phyloP scores from a whole-genome alignment of 1,140 invertebrate species.

The Drosophila kepulauana region DNA sequence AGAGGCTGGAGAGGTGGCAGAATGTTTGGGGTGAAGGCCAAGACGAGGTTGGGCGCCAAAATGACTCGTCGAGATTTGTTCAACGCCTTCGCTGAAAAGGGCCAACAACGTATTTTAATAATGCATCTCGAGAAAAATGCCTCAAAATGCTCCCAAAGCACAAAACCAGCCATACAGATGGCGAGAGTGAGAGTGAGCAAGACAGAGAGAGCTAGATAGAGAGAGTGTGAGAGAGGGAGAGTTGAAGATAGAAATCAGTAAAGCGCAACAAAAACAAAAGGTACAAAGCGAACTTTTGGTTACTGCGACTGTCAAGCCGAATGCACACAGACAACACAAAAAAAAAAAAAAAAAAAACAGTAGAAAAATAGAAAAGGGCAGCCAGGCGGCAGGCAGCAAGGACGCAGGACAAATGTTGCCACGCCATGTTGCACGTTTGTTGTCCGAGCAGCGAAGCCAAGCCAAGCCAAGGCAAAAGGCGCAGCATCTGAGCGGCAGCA shows the following conservation, averaged over 20 bases:
- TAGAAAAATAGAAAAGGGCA: constrained; percentile 41
- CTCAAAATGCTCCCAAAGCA: constrained; percentile 47
- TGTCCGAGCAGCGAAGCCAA: constrained; percentile 18
- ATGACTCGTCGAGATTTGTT: constrained; percentile 27
- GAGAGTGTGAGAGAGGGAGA: constrained; percentile 1
- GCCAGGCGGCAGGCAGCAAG: constrained; percentile 27
- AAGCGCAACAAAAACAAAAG: constrained; percentile 67
- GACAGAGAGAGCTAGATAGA: background rate
- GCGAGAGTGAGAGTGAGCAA: constrained; percentile 9
- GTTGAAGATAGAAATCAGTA: constrained; percentile 47
- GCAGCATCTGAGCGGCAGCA: background rate
- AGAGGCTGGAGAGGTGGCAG: background rate
- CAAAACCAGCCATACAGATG: constrained; percentile 7
- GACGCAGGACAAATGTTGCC: constrained; percentile 41
- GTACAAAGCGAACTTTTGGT: constrained; percentile 68
- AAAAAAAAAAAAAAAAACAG: no score
- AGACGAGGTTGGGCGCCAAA: constrained; percentile 24
- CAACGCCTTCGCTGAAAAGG: background rate
- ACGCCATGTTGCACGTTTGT: constrained; percentile 46
- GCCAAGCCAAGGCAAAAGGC: constrained; percentile 3
- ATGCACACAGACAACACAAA: constrained; percentile 57
- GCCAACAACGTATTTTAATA: constrained; percentile 67
- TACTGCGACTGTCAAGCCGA: constrained; percentile 75
- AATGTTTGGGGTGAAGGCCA: no score
- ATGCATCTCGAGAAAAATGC: constrained; percentile 46